Evolutionary conservation across 2,888 invertebrate species (phyloP), one percentile per base, ranked within the genome.

Genomic region (Hypomecis atomaria): DNA sequence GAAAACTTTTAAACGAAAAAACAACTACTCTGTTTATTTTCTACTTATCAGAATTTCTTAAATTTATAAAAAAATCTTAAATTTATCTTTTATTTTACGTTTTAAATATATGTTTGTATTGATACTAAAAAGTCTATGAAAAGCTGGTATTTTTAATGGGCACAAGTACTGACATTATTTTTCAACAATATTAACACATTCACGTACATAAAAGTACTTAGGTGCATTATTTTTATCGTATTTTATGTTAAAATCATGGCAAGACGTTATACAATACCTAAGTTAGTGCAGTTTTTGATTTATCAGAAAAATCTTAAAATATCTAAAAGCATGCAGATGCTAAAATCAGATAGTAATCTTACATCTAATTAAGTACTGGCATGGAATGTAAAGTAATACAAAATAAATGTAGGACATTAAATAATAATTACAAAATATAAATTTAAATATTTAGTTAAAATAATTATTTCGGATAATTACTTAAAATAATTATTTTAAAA

Each of bases 281-380:
- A 7, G 23, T 45, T 45, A 33, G 9, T 45, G 33, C 9, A 11
- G 7, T 37, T 49, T 37, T 50, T 50, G 11, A 37, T 9, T 44
- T 49, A 48, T 34, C 10, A 10, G 40, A 54, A 55, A 42, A 40
- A 23, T n/a, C n/a, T n/a, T n/a, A n/a, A n/a, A n/a, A n/a, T n/a
- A 47, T 33, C 8, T 38, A 42, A 54, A 10, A 36, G 43, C 9
- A 36, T 43, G 33, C 11, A 40, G n/a, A 50, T 9, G 10, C 40
- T 23, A 40, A 11, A 6, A 45, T 33, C 13, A 36, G 13, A 48
- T 13, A 40, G 40, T 11, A 1, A 44, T 38, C 67, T 59, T 69
- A 71, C 34, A 7, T 62, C 78, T 88, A 89, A 78, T 90, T 90
- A 90, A 90, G 89, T 90, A 90, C 89, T 84, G 82, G 77, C 71